Evolutionary conservation across 92 coral and sea anemone species (phyloP), one percentile per base, ranked within the genome.

Genomic region (Phenganax marumi): DNA sequence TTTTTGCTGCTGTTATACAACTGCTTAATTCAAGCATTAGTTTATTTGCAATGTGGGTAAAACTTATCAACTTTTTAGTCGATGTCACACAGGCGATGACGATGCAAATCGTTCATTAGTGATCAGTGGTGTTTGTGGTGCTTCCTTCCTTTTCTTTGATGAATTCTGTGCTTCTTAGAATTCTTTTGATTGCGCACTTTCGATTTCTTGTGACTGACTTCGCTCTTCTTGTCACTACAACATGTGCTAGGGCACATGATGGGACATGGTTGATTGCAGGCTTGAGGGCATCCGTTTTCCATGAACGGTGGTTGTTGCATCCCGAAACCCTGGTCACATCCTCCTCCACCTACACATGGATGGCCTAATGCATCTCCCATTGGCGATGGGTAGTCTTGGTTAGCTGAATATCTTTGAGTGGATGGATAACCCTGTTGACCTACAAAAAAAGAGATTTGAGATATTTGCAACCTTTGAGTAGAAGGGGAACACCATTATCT

Each of bases 231-330:
- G 71, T 77, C 82, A 39, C 82, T 65, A 61, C 82, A 77, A 46
- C 82, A 77, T 71, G 46, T 77, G 21, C 65, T 77, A 6, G 82
- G 82, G 46, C 82, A 77, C 52, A 60, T 53, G 17, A 47, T 3
- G 82, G 58, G 61, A 60, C 82, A 77, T 9, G 43, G 58, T 58
- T 77, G 82, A 12, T 77, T 46, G 61, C 82, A 77, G 23, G 52
- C 26, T 60, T 39, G 82, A 8, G 56, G 6, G 39, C 82, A 77
- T 39, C 82, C 82, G 12, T 65, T 65, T 62, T 1, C 68, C 55
- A 61, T 60, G 21, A 22, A 76, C 18, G 49, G 68, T 12, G 81
- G 8, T 50, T 52, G 68, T 26, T 57, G 68, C 8, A 51, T 39
- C 10, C 76, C 70, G 2, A 63, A 63, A 9, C n/a, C 70, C 14